Base-by-base conservation (phyloP, 2,888 invertebrate species). In the Autographa gamma region DNA sequence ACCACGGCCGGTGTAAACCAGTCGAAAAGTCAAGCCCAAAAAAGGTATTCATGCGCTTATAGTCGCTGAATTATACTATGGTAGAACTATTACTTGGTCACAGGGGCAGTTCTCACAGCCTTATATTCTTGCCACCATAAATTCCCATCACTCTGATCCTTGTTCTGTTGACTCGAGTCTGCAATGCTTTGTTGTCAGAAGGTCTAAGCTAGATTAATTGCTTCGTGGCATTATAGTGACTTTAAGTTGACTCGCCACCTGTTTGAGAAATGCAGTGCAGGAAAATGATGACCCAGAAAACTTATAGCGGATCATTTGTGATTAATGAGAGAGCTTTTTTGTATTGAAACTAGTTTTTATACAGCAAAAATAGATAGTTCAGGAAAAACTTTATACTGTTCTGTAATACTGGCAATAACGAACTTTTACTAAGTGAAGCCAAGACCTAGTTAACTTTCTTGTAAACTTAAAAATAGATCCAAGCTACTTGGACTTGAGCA, bases 141-240 rank as follows among this genome's bases (percentile, higher is more conserved):
- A 48, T 48, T n/a, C 48, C 48, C 48, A 48, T 48, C 48, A 48
- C n/a, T 48, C 48, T 48, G 48, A 48, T 48, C 48, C 48, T 48
- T 48, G 48, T n/a, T n/a, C n/a, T 14, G 48, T 48, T 48, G 48
- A n/a, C 48, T 48, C n/a, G 48, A n/a, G n/a, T 48, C 48, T 48
- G 48, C 48, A 48, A n/a, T 48, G 48, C 48, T 48, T 48, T 48
- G 48, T 48, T 48, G 48, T 48, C 48, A n/a, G 48, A 48, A 48
- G 48, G 48, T 48, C 6, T 48, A n/a, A 48, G 48, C 48, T 48
- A n/a, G 48, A 48, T 48, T 48, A 48, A 48, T 48, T 48, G 48
- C 48, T 48, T 48, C n/a, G 48, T n/a, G 48, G 48, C n/a, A 48
- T 48, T 48, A 48, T 48, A 11, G 48, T 48, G 48, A 48, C 48